Evolutionary conservation across 2,797 vertebrate species (phyloP), one percentile per base, ranked within the genome.

Genomic region (Acrossocheilus wenchowensis): DNA sequence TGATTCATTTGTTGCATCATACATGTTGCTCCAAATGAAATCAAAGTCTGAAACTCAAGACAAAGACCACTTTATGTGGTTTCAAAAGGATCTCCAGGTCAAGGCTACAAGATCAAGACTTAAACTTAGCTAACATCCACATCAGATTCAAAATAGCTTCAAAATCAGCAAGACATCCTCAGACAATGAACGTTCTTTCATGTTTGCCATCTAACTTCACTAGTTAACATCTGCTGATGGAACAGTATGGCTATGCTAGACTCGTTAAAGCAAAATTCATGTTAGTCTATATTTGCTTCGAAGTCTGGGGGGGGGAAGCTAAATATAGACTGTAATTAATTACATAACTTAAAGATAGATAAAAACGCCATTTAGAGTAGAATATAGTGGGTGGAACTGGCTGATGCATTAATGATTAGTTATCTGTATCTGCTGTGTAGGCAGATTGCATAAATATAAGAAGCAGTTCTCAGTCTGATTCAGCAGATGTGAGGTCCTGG

Each of bases 341-440:
- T 45, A 64, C 1, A 64, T 64, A 66, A 66, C 57, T 62, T 21
- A 1, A 39, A 19, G 12, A 54, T 36, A 1, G 7, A 26, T 1
- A 23, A 64, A 60, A 60, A 45, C 17, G 2, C 0, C n/a, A 68
- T 68, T 68, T 34, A 43, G 36, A 30, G 48, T 43, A 64, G 9
- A 80, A 79, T 43, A 78, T 23, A 6, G 19, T 50, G 41, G n/a
- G 39, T 5, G 21, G 66, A 77, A 72, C 39, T 43, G 41, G 50
- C 57, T 87, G 23, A 41, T 88, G 81, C 82, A 82, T 89, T 89
- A 91, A 85, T 90, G 88, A 90, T 89, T 43, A 83, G 86, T 88
- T 75, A 90, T 89, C 87, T 90, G 84, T 83, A 87, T 91, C 81
- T 84, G 88, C 82, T 68, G 86, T 87, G 81, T 81, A 88, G 86